phyloP scores from a whole-genome alignment of 2,797 vertebrate genomes.

The Gallinago stenura region DNA sequence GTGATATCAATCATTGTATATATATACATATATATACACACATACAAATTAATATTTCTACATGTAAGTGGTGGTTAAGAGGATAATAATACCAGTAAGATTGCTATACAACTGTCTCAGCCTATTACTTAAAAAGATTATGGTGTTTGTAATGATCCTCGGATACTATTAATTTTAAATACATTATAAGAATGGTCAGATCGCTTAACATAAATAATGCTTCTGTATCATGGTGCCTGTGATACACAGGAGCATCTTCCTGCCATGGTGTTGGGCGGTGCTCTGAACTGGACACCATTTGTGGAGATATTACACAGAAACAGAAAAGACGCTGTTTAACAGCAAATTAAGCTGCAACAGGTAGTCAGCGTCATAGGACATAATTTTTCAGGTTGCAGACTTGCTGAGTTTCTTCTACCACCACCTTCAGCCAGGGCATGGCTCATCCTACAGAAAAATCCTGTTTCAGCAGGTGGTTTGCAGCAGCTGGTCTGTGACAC shows the following conservation, averaged over 20 bases:
- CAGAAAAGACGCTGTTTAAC: neutral
- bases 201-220: constrained; percentile 33
- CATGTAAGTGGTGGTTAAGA: constrained; percentile 47
- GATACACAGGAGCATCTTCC: neutral
- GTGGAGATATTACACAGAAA: neutral
- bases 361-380: neutral
- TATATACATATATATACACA: neutral
- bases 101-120: constrained; percentile 36
- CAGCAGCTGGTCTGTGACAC: neutral
- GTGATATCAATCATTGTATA: constrained; percentile 28
- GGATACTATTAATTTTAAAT: constrained; percentile 38
- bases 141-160: neutral
- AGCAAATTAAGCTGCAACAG: neutral
- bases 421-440: neutral
- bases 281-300: neutral
- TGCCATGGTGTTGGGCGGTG: neutral
- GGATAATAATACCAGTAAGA: constrained; percentile 59
- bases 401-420: neutral
- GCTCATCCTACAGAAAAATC: neutral
- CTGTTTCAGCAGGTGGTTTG: neutral
- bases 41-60: neutral
- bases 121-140: constrained; percentile 54
- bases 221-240: neutral
- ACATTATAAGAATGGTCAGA: constrained; percentile 34
- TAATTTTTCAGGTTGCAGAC: neutral